These are phyloP conservation scores for Perizoma flavofasciatum DNA, from an alignment of 2,888 invertebrate genomes.

Conservation along the genomic window DNA sequence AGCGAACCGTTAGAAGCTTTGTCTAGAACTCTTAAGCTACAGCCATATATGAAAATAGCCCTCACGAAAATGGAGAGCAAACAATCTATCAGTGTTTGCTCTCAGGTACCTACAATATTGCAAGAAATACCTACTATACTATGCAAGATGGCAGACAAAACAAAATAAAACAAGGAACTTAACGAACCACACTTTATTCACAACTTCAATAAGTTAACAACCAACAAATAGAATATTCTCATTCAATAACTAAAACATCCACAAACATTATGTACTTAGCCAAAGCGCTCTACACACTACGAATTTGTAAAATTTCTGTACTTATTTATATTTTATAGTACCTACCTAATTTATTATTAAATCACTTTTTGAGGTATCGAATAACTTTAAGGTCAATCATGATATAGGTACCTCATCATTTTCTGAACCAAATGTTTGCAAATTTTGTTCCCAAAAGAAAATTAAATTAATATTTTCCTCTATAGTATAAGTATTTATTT, in stretches of 20 bases:
- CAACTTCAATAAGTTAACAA: slow-evolving; percentile 61
- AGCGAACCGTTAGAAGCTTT: too few relatives aligned
- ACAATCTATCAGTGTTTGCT: not conserved
- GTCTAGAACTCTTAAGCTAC: too few relatives aligned
- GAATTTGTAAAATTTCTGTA: slow-evolving; percentile 7
- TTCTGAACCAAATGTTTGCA: too few relatives aligned
- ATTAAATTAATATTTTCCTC: too few relatives aligned
- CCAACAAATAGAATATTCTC: slow-evolving; percentile 47
- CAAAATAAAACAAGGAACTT: slow-evolving; percentile 46
- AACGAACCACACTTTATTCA: slow-evolving; percentile 67
- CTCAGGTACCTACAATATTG: slow-evolving; percentile 6
- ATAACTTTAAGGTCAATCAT: not conserved
- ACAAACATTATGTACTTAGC: slow-evolving; percentile 38
- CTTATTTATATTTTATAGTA: not conserved
- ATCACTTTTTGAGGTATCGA: slow-evolving; percentile 23
- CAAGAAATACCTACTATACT: slow-evolving; percentile 14
- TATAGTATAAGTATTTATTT: too few relatives aligned
- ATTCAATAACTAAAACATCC: slow-evolving; percentile 47
- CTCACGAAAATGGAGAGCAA: too few relatives aligned
- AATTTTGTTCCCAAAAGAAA: too few relatives aligned
- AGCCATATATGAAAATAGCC: too few relatives aligned
- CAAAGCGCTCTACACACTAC: slow-evolving; percentile 21
- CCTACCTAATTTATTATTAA: slow-evolving; percentile 3
- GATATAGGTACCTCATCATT: too few relatives aligned
- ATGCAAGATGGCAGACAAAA: slow-evolving; percentile 3